These are phyloP conservation scores for Triplophysa siluroides DNA, from an alignment of 2,113 vertebrate species.

Conservation along the genomic window DNA sequence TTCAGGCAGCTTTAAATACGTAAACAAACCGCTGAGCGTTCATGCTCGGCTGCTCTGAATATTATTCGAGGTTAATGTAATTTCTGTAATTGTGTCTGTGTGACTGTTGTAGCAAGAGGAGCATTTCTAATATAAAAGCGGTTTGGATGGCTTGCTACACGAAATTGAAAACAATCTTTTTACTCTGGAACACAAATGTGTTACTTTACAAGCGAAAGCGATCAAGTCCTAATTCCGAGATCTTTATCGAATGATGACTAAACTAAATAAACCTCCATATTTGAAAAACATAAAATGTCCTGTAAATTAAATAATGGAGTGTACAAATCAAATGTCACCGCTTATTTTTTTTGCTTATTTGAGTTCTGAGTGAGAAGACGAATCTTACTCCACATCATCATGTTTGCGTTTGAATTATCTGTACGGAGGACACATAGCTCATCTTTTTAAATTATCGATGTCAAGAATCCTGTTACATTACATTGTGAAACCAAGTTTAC, in stretches of 20 bases:
- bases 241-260: neutral
- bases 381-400: neutral
- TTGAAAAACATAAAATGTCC: neutral
- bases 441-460: neutral
- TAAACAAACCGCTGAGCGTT: neutral
- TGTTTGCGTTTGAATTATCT: neutral
- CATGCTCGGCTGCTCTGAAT: neutral
- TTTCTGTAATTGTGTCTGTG: neutral
- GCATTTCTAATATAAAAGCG: conserved; percentile 32
- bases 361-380: too few relatives aligned
- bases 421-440: neutral
- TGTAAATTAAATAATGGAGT: neutral
- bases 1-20: neutral
- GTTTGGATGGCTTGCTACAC: conserved; percentile 22
- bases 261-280: neutral
- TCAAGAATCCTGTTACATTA: neutral
- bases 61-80: conserved; percentile 30
- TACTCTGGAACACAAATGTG: neutral
- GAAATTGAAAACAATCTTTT: conserved; percentile 31
- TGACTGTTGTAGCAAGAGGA: neutral
- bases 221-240: too few relatives aligned
- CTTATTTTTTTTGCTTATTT: neutral
- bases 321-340: neutral
- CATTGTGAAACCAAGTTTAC: neutral
- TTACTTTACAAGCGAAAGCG: neutral